Evolutionary conservation across 2,797 vertebrate species (phyloP).

Genomic region (Thalassophryne amazonica): DNA sequence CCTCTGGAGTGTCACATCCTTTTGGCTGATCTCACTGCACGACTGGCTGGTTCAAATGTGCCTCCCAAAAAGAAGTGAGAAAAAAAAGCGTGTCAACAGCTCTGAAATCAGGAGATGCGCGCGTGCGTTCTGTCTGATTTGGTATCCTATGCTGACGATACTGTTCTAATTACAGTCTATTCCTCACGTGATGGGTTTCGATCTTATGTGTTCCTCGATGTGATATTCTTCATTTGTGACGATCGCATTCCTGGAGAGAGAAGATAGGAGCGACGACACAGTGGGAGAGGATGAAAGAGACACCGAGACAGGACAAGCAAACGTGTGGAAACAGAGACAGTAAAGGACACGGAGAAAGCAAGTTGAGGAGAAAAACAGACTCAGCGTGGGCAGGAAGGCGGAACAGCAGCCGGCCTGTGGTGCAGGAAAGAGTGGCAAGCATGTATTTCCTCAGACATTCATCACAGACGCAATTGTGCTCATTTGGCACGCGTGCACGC

Average conservation of each 20-base stretch:
- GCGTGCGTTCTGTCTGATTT: background rate
- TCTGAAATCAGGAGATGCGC: constrained; percentile 17
- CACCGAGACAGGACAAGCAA: background rate
- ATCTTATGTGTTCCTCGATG: too few relatives aligned
- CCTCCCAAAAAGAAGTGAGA: constrained; percentile 46
- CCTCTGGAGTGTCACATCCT: constrained; percentile 52
- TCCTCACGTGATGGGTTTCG: too few relatives aligned
- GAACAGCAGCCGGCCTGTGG: constrained; percentile 22
- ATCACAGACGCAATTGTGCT: constrained; percentile 12
- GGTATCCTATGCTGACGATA: too few relatives aligned
- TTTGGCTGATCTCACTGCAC: constrained; percentile 7
- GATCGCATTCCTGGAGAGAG: background rate
- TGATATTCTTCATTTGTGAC: too few relatives aligned
- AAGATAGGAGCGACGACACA: background rate
- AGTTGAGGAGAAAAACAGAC: constrained; percentile 53
- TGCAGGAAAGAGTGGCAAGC: constrained; percentile 45
- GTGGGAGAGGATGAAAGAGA: background rate
- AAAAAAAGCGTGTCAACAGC: constrained; percentile 5
- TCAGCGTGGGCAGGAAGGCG: constrained; percentile 46
- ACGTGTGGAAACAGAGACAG: background rate
- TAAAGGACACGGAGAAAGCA: background rate
- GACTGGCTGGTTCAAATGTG: constrained; percentile 1
- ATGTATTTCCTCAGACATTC: constrained; percentile 30
- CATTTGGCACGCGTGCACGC: background rate
- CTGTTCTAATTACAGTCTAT: too few relatives aligned